Percentiles rank a stretch among this genome's conserved stretches.
Conservation (phyloP, 2,888 invertebrate species). For the Andrena dorsata region DNA sequence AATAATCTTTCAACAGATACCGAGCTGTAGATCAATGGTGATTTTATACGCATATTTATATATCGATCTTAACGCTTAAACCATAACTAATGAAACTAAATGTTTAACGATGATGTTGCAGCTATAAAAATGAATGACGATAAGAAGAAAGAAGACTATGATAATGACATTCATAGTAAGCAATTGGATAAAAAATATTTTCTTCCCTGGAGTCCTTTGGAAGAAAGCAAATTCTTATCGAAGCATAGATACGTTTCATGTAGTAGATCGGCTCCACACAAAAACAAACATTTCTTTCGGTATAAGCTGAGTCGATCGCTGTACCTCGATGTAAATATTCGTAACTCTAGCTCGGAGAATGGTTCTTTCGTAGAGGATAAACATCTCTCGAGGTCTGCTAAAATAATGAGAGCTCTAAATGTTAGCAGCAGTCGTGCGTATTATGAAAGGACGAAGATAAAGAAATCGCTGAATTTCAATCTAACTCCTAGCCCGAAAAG, state of each 20-base stretch:
- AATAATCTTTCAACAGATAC: conserved; percentile 15
- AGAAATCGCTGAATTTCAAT: conserved; percentile 79
- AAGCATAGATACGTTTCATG: conserved; percentile 72
- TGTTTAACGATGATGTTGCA: conserved; percentile 61
- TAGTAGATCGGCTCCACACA: conserved; percentile 73
- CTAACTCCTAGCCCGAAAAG: conserved; percentile 75
- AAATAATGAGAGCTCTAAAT: conserved; percentile 80
- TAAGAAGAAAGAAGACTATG: conserved; percentile 64
- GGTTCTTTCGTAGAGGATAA: conserved; percentile 64
- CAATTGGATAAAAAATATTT: conserved; percentile 69
- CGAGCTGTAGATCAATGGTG: conserved; percentile 7
- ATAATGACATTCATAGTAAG: conserved; percentile 51
- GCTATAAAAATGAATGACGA: conserved; percentile 58
- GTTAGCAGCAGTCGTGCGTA: conserved; percentile 72
- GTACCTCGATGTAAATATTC: conserved; percentile 71
- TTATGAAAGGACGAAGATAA: conserved; percentile 72
- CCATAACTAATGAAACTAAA: conserved; percentile 52
- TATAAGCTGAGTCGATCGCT: conserved; percentile 77
- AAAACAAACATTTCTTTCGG: conserved; percentile 68
- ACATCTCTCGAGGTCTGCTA: conserved; percentile 78
- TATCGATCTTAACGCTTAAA: conserved; percentile 19
- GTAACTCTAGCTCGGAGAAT: conserved; percentile 67
- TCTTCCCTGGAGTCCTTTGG: conserved; percentile 72
- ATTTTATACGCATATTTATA: neutral
- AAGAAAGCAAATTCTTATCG: conserved; percentile 67